Base-by-base conservation (phyloP, 2,113 vertebrate species). In the Bettongia penicillata region DNA sequence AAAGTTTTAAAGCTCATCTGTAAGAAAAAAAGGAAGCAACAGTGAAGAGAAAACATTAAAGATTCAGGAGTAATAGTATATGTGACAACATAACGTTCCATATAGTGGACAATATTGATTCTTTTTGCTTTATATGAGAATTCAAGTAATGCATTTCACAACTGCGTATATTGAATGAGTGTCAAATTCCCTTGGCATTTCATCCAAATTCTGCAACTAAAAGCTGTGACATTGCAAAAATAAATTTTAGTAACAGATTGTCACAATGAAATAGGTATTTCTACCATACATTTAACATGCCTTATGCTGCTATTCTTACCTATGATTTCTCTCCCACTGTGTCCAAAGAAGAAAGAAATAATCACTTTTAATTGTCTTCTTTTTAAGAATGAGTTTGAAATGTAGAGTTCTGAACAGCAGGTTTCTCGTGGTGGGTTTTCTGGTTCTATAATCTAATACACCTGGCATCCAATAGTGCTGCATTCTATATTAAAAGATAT, bases 401-500 rank as follows among this genome's bases (percentile, higher is more conserved):
- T 77, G 37, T 77, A 77, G 14, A 77, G n/a, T 84, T 84, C 68
- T 91, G 51, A 49, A 90, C 1, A n/a, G 26, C 16, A 89, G 14
- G 3, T 2, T 24, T 8, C 55, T 43, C 68, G 19, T 90, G 50
- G 47, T 37, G 0, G 77, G 43, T 93, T 96, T 53, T 92, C 26
- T 91, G 48, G 68, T 53, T 37, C 8, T 94, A 16, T 89, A 19
- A 3, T 31, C 55, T 92, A 94, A 94, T 37, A 92, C 52, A 92
- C 89, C 50, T 92, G 94, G 92, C 94, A 92, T 77, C 68, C 53
- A 55, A 43, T 37, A 92, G n/a, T 92, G 31, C 25, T 94, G 31
- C 51, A 51, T 92, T 96, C 96, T 16, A 53, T 89, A 95, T 93
- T 94, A 90, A 93, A 2, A 95, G 52, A 94, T 96, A 96, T 96